phyloP scores from a whole-genome alignment of 2,888 invertebrate genomes.

The Lithosia quadra region DNA sequence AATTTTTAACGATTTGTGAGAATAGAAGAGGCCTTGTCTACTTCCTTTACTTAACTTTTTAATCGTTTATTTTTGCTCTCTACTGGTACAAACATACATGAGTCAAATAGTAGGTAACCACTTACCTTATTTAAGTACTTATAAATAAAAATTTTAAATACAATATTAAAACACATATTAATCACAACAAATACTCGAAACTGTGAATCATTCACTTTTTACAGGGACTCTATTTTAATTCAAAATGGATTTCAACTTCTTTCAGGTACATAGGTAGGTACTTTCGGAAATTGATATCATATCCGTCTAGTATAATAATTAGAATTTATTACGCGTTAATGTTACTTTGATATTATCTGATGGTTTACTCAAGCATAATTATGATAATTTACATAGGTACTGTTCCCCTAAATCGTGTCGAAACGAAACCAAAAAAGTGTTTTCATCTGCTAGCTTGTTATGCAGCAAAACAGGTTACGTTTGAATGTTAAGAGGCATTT shows the following conservation, averaged over 20 bases:
- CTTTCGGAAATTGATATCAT: background rate
- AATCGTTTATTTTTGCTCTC: too few relatives aligned
- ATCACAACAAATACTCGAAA: too few relatives aligned
- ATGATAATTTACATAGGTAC: background rate
- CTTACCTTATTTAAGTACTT: too few relatives aligned
- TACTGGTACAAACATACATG: too few relatives aligned
- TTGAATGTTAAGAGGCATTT: background rate
- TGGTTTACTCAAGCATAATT: background rate
- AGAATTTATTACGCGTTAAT: background rate
- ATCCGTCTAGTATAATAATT: background rate
- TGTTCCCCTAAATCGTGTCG: background rate
- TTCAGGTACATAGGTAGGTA: background rate
- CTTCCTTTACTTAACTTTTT: background rate
- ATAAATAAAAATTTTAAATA: too few relatives aligned
- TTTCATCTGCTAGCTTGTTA: background rate
- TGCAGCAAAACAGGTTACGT: background rate
- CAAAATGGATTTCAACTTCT: background rate
- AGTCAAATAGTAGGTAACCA: too few relatives aligned
- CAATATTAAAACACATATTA: too few relatives aligned
- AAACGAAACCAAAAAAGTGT: background rate
- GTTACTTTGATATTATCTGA: constrained; percentile 1
- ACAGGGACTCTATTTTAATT: too few relatives aligned
- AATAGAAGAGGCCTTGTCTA: too few relatives aligned
- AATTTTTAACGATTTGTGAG: background rate
- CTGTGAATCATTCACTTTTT: too few relatives aligned